Base-by-base conservation (phyloP, 2,113 vertebrate species). In the Plestiodon gilberti region DNA sequence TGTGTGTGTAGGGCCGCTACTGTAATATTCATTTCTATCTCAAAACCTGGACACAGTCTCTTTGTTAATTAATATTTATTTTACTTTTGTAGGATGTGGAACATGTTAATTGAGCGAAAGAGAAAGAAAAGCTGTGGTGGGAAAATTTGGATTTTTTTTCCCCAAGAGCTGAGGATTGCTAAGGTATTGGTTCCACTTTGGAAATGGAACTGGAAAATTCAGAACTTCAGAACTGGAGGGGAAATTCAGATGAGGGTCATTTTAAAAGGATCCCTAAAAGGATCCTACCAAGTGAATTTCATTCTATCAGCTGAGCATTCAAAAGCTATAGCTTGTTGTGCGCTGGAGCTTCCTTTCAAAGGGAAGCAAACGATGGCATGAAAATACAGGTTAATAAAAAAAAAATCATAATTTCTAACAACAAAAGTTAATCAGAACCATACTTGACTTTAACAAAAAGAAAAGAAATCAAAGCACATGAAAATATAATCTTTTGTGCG, bases 401-500 rank as follows among this genome's bases (percentile, higher is more conserved):
- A 64, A 57, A 35, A 89, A 69, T 40, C 15, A 23, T 65, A 88
- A 76, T 18, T 77, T 57, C 35, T 88, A 90, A 77, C 80, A 89
- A 81, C 76, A 13, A 59, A 93, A 88, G 23, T 48, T 76, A 89
- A 88, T 64, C 61, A 88, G 83, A 88, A 92, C 76, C 2, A 90
- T 55, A 55, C 43, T 67, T 30, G 9, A 89, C 69, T 35, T 13
- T 92, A 40, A n/a, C 1, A 94, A 90, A 90, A 83, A 87, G 89
- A 83, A 65, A 33, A 88, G 84, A 93, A 91, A 89, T 85, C 82
- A 87, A 91, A 82, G 11, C 75, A n/a, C 71, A 2, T 38, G 89
- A 84, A 92, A 92, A 69, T 92, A 89, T 82, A 90, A 89, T 95
- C 93, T 93, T 88, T 33, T 90, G 90, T 61, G 89, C 33, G 92